phyloP scores from a whole-genome alignment of 2,113 vertebrate species.

The Heterotilapia buettikoferi region DNA sequence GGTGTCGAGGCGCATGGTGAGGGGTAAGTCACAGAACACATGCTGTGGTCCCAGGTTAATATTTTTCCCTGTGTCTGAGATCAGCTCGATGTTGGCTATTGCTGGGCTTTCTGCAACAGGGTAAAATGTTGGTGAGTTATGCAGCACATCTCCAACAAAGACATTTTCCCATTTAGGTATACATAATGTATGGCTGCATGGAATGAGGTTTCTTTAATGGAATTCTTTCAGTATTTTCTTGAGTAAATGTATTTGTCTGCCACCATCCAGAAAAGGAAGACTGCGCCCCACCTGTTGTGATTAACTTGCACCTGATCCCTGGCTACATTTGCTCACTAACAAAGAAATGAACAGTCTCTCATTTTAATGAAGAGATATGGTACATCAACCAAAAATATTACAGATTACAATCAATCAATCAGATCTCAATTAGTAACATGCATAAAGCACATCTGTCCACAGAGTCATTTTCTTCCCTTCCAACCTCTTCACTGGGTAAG shows the following conservation, averaged over 20 bases:
- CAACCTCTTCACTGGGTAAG: not conserved
- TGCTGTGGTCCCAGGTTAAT: conserved; percentile 82
- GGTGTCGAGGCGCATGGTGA: conserved; percentile 80
- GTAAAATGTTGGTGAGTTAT: not conserved
- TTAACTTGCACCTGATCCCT: not conserved
- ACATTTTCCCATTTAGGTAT: not conserved
- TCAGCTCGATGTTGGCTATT: conserved; percentile 79
- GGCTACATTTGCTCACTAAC: not conserved
- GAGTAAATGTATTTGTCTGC: not conserved
- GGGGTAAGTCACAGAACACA: conserved; percentile 86
- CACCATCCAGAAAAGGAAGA: not conserved
- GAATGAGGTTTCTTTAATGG: not conserved
- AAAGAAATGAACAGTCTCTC: not conserved
- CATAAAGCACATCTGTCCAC: no score
- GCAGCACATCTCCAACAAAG: not conserved
- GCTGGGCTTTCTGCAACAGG: conserved; percentile 62
- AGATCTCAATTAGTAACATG: not conserved
- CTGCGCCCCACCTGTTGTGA: not conserved
- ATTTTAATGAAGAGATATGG: not conserved
- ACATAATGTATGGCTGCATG: not conserved
- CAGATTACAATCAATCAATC: not conserved
- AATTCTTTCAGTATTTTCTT: not conserved
- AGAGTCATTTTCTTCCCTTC: not conserved
- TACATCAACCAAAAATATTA: not conserved
- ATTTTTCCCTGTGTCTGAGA: conserved; percentile 76